Evolutionary conservation across 2,113 vertebrate species (phyloP), one percentile per base, ranked within the genome.

Genomic region (Melierax canorus): DNA sequence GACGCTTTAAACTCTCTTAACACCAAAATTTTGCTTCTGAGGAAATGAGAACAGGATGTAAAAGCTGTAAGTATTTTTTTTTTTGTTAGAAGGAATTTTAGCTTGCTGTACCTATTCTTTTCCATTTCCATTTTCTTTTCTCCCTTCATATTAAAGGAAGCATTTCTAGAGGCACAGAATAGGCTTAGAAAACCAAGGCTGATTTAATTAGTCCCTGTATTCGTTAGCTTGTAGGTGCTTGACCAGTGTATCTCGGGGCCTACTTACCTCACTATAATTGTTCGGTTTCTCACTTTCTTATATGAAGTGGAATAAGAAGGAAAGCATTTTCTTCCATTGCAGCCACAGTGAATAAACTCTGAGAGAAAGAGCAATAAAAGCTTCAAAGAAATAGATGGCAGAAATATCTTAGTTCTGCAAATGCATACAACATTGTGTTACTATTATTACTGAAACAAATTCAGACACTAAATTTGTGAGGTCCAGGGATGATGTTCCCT

Each of bases 361-460:
- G 77, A 90, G 66, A 55, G 27, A 74, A 87, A 84, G 66, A 59
- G 55, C 77, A 90, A 93, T 79, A 90, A 93, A 87, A 90, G 67
- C 83, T 75, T 95, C 87, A 93, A 68, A 79, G 83, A 79, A 87
- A 83, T 90, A 87, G 72, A 90, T 93, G 91, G 56, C 62, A 84
- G 82, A 87, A 93, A 74, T 93, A 74, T 74, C 56, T 75, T 60
- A 60, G 73, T 78, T 83, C 73, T 78, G 73, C 50, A 73, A 79
- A 84, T 74, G 56, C 67, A 83, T 79, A 62, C 81, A 83, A 58
- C 62, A 59, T 29, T 20, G 3, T 78, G 43, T 53, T 88, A 43
- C 62, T 90, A 67, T 73, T 68, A 87, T 74, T 93, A 77, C 82
- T 64, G 66, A 76, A 87, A 75, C 60, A 89, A 94, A 94, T 82